Evolutionary conservation across 2,113 vertebrate genomes (phyloP), one percentile per base, ranked within the genome.

Genomic region (Rhynchopsitta pachyrhyncha): DNA sequence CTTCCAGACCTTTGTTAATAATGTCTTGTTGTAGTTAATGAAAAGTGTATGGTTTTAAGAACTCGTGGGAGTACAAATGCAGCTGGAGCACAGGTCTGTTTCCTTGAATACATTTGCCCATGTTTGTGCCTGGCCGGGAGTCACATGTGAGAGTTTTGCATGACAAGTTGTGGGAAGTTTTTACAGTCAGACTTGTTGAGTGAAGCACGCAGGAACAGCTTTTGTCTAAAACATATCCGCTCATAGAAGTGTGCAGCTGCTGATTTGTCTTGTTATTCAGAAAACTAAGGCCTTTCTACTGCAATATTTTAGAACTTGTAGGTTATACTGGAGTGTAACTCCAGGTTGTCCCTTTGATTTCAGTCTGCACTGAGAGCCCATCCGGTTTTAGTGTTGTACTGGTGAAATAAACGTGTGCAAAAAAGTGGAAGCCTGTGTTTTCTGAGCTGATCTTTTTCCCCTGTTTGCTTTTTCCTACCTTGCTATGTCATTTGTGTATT

Each of bases 401-500:
- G 5, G 10, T 52, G 39, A 80, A 57, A 19, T 39, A 28, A 85
- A 20, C 15, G 1, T 33, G 7, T 5, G 16, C 33, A 10, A 44
- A 66, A 31, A 9, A 63, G 10, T 20, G 4, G 68, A 57, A 55
- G 13, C 24, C 47, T 63, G 15, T 13, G 4, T 46, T 71, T 90
- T 67, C 33, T 49, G 15, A 9, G 4, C 20, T 29, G 17, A 10
- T 28, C 20, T 55, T n/a, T 13, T 5, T 4, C 4, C 4, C 6
- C 4, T 3, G 3, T 17, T 33, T 39, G 11, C 10, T 1, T 5
- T 28, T 9, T 5, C 6, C 27, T 13, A 0, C 13, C 27, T 31
- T 46, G 11, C 11, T 13, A 1, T 64, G 29, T 37, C 22, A 49
- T 46, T 73, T 62, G 3, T 39, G 5, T 31, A n/a, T 15, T 52